Percentiles rank a stretch among this genome's conserved stretches.
These are phyloP conservation scores for Drosophila flavopinicola DNA, from an alignment of 2,888 invertebrate species.

Conservation along the genomic window DNA sequence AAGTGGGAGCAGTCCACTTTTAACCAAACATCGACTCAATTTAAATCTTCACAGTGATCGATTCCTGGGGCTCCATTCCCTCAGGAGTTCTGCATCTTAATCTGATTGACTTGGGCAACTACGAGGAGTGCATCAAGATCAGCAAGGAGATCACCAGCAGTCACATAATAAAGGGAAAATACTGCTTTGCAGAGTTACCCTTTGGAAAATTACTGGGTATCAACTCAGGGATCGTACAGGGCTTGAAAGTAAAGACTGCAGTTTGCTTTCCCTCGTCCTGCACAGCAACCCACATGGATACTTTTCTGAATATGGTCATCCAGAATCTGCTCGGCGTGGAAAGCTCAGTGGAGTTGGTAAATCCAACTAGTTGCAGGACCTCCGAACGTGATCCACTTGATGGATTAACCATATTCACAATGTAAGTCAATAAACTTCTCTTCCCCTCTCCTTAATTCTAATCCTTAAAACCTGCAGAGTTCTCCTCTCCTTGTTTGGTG, in stretches of 20 bases:
- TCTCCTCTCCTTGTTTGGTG: constrained; percentile 33
- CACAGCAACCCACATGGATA: constrained; percentile 43
- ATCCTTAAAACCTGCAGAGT: constrained; percentile 40
- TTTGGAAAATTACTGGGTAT: constrained; percentile 3
- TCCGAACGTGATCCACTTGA: constrained; percentile 34
- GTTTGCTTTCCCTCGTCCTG: constrained; percentile 74
- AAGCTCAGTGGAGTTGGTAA: constrained; percentile 16
- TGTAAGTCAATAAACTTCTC: constrained; percentile 55
- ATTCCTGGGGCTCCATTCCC: constrained; percentile 83
- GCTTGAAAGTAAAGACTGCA: constrained; percentile 45
- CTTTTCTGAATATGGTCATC: constrained; percentile 39
- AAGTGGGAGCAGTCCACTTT: constrained; percentile 20
- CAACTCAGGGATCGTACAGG: neutral
- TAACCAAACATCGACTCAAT: neutral
- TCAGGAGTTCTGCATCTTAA: constrained; percentile 82
- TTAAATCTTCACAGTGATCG: constrained; percentile 73
- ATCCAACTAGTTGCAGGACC: constrained; percentile 1
- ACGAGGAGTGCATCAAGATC: constrained; percentile 81
- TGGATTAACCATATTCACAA: constrained; percentile 65
- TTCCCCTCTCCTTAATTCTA: constrained; percentile 2
- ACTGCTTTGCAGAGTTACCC: constrained; percentile 43
- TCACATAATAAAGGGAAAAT: constrained; percentile 46
- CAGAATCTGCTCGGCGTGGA: constrained; percentile 17
- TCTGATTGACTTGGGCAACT: constrained; percentile 81
- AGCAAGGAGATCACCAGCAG: constrained; percentile 7